Evolutionary conservation across 2,888 invertebrate species (phyloP).

Genomic region (Junonia oenone): DNA sequence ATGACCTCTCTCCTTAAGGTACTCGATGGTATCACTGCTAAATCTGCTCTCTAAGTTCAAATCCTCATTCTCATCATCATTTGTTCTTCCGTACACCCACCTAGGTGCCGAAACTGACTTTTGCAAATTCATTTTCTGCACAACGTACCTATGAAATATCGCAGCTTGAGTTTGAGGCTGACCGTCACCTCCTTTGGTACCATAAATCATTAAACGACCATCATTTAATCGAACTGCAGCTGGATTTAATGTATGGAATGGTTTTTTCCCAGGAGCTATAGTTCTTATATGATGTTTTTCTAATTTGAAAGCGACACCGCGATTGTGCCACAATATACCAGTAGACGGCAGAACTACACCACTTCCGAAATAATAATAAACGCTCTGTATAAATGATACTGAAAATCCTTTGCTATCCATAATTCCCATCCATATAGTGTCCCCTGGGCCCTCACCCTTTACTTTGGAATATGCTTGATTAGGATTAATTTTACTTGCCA

Average conservation of each 20-base stretch:
- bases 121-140: slow-evolving; percentile 55
- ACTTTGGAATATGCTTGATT: slow-evolving; percentile 39
- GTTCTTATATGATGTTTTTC: slow-evolving; percentile 45
- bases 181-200: slow-evolving; percentile 66
- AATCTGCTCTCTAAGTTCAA: slow-evolving; percentile 58
- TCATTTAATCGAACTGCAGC: slow-evolving; percentile 61
- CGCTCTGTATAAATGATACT: slow-evolving; percentile 67
- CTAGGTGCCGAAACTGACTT: slow-evolving; percentile 51
- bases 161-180: slow-evolving; percentile 67
- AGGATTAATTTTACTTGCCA: slow-evolving; percentile 48
- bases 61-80: slow-evolving; percentile 36
- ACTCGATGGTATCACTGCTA: slow-evolving; percentile 44
- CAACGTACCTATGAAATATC: slow-evolving; percentile 64
- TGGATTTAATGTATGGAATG: slow-evolving; percentile 62
- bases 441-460: slow-evolving; percentile 53
- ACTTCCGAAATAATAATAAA: slow-evolving; percentile 59
- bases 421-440: slow-evolving; percentile 67
- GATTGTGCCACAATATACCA: slow-evolving; percentile 66
- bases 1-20: slow-evolving; percentile 55
- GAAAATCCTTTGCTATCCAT: slow-evolving; percentile 68
- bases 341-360: slow-evolving; percentile 58
- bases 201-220: slow-evolving; percentile 61
- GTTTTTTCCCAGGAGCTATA: slow-evolving; percentile 63
- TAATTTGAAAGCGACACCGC: slow-evolving; percentile 53
- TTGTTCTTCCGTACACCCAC: slow-evolving; percentile 55